Conservation (phyloP, 2,797 vertebrate species). For the Odontamblyopus lacepedii region DNA sequence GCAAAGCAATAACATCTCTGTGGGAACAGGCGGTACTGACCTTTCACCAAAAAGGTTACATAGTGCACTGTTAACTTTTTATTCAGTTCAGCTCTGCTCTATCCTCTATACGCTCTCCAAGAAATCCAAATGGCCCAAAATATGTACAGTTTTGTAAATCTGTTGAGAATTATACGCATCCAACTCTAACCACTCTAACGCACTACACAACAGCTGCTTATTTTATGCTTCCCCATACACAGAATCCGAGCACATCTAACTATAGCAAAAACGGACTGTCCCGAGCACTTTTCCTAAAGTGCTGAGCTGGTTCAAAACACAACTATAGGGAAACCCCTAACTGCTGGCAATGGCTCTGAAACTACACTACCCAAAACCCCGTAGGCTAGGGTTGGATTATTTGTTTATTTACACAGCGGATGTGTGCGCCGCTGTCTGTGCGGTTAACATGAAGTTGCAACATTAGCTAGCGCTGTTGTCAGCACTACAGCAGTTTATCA, state of each 20-base stretch:
- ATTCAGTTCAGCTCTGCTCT: background rate
- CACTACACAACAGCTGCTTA: background rate
- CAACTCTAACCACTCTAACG: background rate
- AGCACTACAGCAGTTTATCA: no score
- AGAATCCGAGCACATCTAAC: background rate
- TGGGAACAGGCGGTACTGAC: no score
- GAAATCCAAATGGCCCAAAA: background rate
- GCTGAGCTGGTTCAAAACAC: background rate
- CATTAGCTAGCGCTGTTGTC: no score
- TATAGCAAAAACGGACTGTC: background rate
- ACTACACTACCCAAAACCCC: slow-evolving; percentile 7
- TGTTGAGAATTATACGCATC: background rate
- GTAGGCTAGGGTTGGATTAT: no score
- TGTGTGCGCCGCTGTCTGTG: no score
- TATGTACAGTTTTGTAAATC: background rate
- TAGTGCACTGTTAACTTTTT: no score
- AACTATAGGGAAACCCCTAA: background rate
- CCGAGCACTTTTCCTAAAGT: background rate
- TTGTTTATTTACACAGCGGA: no score
- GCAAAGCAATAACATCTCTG: no score
- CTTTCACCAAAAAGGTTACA: no score
- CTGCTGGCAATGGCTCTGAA: background rate
- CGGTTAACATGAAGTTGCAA: no score
- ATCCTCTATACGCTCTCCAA: background rate
- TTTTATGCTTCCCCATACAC: background rate